These are phyloP conservation scores for Chouioia cunea DNA, from an alignment of 2,888 invertebrate genomes.

Conservation along the genomic window DNA sequence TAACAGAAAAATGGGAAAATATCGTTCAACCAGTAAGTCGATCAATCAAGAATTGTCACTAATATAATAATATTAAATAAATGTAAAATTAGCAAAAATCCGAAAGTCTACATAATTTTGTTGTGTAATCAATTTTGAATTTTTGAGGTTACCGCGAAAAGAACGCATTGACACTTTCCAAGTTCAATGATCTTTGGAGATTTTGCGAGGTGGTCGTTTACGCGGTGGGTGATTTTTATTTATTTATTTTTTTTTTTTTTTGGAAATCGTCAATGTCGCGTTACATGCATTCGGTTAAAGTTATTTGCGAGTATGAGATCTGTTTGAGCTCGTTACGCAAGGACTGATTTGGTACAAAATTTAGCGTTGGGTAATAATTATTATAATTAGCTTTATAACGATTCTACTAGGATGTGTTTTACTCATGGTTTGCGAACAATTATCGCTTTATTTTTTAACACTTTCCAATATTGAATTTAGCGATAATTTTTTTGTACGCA, in stretches of 20 bases:
- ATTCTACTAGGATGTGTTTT: too few relatives aligned
- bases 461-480: too few relatives aligned
- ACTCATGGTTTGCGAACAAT: too few relatives aligned
- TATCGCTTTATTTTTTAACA: too few relatives aligned
- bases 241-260: background rate
- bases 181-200: background rate
- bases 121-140: background rate
- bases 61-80: background rate
- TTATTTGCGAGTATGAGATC: conserved; percentile 5
- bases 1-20: conserved; percentile 64
- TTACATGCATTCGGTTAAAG: background rate
- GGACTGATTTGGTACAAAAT: conserved; percentile 33
- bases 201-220: background rate
- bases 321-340: conserved; percentile 18
- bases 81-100: background rate
- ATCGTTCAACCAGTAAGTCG: conserved; percentile 61
- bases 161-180: background rate
- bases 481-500: too few relatives aligned
- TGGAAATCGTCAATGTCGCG: conserved; percentile 22
- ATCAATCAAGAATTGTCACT: too few relatives aligned
- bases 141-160: background rate
- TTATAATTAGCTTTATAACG: conserved; percentile 10
- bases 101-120: too few relatives aligned
- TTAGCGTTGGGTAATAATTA: conserved; percentile 14
- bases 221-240: background rate